These are phyloP conservation scores for Xiphias gladius DNA, from an alignment of 2,113 vertebrate genomes.

Conservation along the genomic window DNA sequence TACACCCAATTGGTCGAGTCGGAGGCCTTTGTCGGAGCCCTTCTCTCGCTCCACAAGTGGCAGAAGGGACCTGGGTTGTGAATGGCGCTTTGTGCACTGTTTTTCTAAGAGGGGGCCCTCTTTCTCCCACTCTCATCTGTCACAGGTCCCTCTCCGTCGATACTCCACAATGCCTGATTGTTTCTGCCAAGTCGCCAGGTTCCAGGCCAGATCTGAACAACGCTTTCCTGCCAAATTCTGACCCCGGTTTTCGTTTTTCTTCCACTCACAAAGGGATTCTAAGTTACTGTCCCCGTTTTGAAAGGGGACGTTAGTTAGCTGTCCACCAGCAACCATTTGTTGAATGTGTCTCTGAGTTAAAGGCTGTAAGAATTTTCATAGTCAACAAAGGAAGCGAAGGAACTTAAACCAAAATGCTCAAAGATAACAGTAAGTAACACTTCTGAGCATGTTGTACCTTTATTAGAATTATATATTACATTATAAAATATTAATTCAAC, in stretches of 20 bases:
- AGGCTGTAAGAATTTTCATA: conserved; percentile 73
- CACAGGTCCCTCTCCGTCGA: conserved; percentile 96
- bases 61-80: conserved; percentile 93
- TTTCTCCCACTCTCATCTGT: conserved; percentile 97
- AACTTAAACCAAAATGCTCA: conserved; percentile 64
- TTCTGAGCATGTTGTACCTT: conserved; percentile 1
- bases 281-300: conserved; percentile 93
- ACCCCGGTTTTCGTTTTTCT: conserved; percentile 93
- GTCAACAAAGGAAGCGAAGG: conserved; percentile 45
- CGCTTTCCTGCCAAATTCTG: conserved; percentile 97
- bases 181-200: conserved; percentile 97
- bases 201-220: conserved; percentile 97
- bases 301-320: conserved; percentile 76
- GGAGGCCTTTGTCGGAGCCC: conserved; percentile 93
- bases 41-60: conserved; percentile 96
- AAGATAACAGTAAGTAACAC: conserved; percentile 36
- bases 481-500: not conserved
- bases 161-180: conserved; percentile 96
- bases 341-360: conserved; percentile 87
- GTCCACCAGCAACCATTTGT: conserved; percentile 85
- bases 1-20: conserved; percentile 96
- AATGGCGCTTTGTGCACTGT: conserved; percentile 98
- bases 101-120: conserved; percentile 95
- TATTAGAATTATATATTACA: conserved; percentile 16
- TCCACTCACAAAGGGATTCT: conserved; percentile 95